Percentiles rank a stretch among this genome's conserved stretches.
These are phyloP conservation scores for Elgaria multicarinata DNA, from an alignment of 2,113 vertebrate genomes.

Conservation along the genomic window DNA sequence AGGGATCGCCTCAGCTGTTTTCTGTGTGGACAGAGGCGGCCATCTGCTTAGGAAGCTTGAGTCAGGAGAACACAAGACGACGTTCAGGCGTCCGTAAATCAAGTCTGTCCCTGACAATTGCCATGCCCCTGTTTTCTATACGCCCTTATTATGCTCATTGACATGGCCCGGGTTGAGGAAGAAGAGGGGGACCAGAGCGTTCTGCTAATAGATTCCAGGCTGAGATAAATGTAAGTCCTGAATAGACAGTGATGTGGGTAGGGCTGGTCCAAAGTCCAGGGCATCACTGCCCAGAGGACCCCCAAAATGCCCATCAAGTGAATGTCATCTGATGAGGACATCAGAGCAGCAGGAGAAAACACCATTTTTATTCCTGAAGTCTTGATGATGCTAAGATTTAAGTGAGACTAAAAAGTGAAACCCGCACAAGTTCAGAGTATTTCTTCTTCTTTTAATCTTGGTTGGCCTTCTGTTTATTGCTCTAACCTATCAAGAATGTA, in stretches of 20 bases:
- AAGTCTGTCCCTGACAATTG: neutral
- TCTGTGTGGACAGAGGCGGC: neutral
- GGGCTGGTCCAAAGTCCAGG: no score
- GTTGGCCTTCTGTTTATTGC: no score
- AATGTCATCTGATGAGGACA: no score
- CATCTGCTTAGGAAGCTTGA: conserved; percentile 1
- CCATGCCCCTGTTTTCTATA: neutral
- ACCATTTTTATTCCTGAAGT: no score
- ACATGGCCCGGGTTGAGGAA: neutral
- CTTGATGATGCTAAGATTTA: no score
- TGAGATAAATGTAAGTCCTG: conserved; percentile 27
- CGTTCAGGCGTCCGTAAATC: conserved; percentile 44
- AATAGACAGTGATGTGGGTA: neutral
- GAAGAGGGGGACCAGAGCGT: neutral
- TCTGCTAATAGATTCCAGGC: neutral
- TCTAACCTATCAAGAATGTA: no score
- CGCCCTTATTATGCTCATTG: conserved; percentile 12
- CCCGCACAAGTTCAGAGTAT: no score
- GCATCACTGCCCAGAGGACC: no score
- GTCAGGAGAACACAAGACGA: neutral
- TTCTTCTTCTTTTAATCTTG: no score
- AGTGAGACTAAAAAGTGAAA: no score
- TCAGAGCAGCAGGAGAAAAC: no score
- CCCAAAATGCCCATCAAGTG: no score
- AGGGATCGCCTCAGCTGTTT: conserved; percentile 12